Evolutionary conservation across 2,888 invertebrate species (phyloP).

Genomic region (Stenotaenia linearis): DNA sequence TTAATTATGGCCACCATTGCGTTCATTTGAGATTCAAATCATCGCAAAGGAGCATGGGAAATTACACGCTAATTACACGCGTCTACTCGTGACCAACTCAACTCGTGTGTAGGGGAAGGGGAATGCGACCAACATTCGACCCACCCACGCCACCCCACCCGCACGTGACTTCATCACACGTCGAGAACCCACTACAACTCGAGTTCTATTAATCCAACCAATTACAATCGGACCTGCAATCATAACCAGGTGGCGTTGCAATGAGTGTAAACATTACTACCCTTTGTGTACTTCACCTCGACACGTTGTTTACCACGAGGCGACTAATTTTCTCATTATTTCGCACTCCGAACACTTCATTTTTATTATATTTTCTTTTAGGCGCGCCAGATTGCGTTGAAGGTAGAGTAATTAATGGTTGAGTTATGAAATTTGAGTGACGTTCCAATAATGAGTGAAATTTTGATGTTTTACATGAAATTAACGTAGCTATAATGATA

Average conservation of each 20-base stretch:
- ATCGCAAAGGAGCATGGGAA: background rate
- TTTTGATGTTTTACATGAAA: too few species aligned
- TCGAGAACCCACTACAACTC: background rate
- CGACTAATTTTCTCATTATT: background rate
- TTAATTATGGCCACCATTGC: constrained; percentile 1
- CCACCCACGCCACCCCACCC: background rate
- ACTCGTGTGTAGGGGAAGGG: background rate
- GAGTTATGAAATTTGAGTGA: too few species aligned
- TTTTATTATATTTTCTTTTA: background rate
- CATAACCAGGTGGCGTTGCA: constrained; percentile 9
- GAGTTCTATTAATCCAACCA: background rate
- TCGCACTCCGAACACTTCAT: background rate
- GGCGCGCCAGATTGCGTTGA: too few species aligned
- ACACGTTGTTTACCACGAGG: too few species aligned
- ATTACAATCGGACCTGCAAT: background rate
- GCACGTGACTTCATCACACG: background rate
- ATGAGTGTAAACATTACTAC: background rate
- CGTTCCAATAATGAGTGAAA: too few species aligned
- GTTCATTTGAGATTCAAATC: constrained; percentile 9
- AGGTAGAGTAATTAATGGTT: too few species aligned
- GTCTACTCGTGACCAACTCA: background rate
- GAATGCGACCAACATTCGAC: background rate
- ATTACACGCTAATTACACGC: constrained; percentile 9
- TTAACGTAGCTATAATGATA: too few species aligned
- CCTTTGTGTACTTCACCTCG: background rate